Evolutionary conservation across 2,113 vertebrate genomes (phyloP).

Genomic region (Anser cygnoides): DNA sequence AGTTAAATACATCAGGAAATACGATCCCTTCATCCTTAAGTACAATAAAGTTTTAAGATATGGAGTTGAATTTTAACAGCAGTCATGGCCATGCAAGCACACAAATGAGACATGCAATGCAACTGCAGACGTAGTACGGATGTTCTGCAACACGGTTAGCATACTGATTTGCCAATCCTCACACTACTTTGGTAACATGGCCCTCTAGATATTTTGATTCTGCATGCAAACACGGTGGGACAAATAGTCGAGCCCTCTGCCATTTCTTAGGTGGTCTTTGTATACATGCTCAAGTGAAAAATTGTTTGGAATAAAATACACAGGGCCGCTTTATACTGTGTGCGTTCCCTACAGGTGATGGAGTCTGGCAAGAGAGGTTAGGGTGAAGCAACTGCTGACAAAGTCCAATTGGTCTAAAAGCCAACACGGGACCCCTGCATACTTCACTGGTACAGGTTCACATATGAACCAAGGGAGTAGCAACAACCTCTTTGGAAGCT

Average conservation of each 20-base stretch:
- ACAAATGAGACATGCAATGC: background rate
- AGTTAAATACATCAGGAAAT: background rate
- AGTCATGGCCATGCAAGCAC: background rate
- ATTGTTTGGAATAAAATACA: background rate
- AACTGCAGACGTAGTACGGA: rapidly evolving
- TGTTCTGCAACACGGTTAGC: background rate
- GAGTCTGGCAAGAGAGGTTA: background rate
- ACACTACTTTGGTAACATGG: background rate
- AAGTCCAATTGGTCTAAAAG: background rate
- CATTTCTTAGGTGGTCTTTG: background rate
- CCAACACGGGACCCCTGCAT: background rate
- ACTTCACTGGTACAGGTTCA: background rate
- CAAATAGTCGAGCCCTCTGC: rapidly evolving
- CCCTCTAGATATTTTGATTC: background rate
- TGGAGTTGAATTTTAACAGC: background rate
- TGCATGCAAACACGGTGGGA: background rate
- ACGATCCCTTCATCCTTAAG: background rate
- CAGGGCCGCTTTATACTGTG: background rate
- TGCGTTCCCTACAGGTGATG: background rate
- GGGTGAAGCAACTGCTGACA: background rate
- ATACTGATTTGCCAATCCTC: background rate
- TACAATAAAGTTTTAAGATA: background rate
- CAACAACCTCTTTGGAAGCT: background rate
- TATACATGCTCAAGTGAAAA: background rate
- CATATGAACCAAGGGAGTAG: background rate